Evolutionary conservation across 2,797 vertebrate species (phyloP).

Genomic region (Lepilemur ruficaudatus): DNA sequence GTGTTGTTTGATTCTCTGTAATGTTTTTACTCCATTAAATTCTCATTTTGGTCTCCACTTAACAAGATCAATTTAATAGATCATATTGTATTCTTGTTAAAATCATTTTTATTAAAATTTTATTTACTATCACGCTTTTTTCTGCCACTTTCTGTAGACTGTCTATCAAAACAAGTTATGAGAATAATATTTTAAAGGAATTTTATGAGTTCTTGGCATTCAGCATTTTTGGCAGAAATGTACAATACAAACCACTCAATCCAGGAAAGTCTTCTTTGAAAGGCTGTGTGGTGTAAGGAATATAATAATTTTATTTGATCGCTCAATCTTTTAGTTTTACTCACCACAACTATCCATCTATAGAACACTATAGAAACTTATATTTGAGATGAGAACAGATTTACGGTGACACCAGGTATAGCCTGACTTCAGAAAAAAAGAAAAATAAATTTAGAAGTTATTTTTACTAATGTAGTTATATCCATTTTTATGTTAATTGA

Average conservation of each 20-base stretch:
- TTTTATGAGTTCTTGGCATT: background rate
- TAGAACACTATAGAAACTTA: background rate
- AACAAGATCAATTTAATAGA: background rate
- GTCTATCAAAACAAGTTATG: background rate
- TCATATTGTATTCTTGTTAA: background rate
- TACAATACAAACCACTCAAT: background rate
- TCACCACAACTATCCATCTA: background rate
- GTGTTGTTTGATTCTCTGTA: background rate
- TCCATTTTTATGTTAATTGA: background rate
- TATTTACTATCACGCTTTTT: background rate
- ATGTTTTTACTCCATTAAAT: background rate
- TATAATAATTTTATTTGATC: background rate
- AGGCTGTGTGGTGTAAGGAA: background rate
- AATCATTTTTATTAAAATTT: constrained; percentile 28
- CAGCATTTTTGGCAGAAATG: background rate
- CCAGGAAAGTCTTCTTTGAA: background rate
- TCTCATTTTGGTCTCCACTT: background rate
- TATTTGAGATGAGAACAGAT: background rate
- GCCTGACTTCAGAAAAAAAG: background rate
- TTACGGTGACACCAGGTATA: background rate
- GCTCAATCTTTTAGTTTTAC: background rate
- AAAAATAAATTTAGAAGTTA: background rate
- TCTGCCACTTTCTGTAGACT: background rate
- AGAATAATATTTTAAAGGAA: background rate
- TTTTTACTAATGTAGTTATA: background rate